These are phyloP conservation scores for Meleagris gallopavo DNA, from an alignment of 2,113 vertebrate genomes.

Conservation along the genomic window DNA sequence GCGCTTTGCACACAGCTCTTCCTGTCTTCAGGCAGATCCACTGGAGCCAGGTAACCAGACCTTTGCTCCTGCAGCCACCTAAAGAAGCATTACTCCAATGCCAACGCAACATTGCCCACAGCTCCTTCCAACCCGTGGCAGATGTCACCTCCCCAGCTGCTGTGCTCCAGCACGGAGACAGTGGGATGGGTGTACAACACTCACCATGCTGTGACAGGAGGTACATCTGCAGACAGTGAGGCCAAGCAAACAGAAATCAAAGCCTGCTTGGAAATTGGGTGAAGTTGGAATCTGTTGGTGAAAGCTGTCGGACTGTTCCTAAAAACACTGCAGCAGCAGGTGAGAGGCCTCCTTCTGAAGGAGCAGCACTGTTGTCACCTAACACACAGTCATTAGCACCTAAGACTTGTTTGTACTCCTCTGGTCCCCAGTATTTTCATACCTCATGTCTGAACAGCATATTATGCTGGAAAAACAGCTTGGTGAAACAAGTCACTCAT, in stretches of 20 bases:
- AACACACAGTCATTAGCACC: not conserved
- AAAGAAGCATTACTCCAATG: not conserved
- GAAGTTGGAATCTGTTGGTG: not conserved
- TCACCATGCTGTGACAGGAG: accelerated
- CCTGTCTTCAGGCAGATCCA: not conserved
- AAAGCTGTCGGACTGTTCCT: not conserved
- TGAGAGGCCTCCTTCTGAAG: not conserved
- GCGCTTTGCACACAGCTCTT: not conserved
- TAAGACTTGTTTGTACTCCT: not conserved
- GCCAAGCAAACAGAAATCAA: not conserved
- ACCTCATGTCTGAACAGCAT: not conserved
- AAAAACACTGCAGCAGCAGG: not conserved
- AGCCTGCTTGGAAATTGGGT: not conserved
- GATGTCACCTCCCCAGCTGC: accelerated
- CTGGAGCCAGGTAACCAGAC: not conserved
- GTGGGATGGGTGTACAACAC: accelerated
- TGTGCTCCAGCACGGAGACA: accelerated
- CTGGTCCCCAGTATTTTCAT: too few species aligned
- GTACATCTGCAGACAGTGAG: not conserved
- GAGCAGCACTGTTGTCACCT: accelerated
- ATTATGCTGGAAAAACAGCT: not conserved
- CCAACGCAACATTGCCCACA: not conserved
- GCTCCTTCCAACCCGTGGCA: not conserved
- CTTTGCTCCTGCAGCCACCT: not conserved
- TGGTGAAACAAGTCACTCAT: not conserved